Percentiles rank a stretch among this genome's conserved stretches.
Evolutionary conservation across 1,140 invertebrate genomes (phyloP).

Genomic region (Trachelipus rathkii): DNA sequence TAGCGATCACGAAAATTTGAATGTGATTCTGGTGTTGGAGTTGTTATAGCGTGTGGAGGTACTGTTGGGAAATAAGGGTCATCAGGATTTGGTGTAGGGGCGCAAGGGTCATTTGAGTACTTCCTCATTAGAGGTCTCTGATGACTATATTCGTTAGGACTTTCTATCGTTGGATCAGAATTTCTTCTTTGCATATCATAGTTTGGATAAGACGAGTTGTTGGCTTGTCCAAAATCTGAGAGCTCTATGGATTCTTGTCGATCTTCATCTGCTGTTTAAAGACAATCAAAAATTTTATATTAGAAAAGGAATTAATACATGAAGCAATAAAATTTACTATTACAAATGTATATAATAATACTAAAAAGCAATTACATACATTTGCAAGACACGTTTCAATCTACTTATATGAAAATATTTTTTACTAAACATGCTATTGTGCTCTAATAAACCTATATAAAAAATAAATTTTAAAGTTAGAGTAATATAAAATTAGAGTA

Average conservation of each 20-base stretch:
- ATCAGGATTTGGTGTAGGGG: background rate
- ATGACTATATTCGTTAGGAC: conserved; percentile 8
- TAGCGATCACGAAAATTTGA: background rate
- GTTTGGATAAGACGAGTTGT: background rate
- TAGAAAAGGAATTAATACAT: no score
- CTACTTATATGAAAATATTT: no score
- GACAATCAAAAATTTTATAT: no score
- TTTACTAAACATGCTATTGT: no score
- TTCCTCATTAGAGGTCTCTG: conserved; percentile 16
- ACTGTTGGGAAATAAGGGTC: conserved; percentile 1
- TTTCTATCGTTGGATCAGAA: background rate
- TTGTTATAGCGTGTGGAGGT: background rate
- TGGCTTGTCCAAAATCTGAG: conserved; percentile 24
- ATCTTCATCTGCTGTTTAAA: conserved; percentile 34
- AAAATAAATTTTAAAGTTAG: no score
- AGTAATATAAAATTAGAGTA: no score
- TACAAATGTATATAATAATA: no score
- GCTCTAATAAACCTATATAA: no score
- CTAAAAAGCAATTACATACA: no score
- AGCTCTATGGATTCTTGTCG: conserved; percentile 37
- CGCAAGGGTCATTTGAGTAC: background rate
- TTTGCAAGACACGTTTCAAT: no score
- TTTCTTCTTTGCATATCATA: background rate
- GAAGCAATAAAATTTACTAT: no score
- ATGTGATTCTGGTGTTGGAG: background rate